phyloP scores from a whole-genome alignment of 1,140 invertebrate species.

The Lasioglossum baleicum region DNA sequence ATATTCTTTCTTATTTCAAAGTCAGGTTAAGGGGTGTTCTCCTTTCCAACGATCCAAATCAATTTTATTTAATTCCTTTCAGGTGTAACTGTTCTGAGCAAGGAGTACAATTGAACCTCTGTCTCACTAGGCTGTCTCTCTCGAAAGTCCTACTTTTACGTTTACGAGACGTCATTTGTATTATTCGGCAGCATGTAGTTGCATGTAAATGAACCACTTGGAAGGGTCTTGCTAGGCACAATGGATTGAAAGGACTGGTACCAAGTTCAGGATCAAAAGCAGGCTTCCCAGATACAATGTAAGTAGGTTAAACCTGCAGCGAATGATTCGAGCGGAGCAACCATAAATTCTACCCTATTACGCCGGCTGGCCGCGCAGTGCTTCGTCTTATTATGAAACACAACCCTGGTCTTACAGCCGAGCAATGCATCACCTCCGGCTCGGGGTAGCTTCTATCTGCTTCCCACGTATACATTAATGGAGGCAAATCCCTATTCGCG shows the following conservation, averaged over 20 bases:
- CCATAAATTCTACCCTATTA: conserved; percentile 34
- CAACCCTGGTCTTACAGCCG: conserved; percentile 17
- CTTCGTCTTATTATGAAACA: conserved; percentile 22
- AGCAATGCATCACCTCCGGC: conserved; percentile 11
- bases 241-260: too few relatives aligned
- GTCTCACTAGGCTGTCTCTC: too few relatives aligned
- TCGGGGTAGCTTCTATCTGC: background rate
- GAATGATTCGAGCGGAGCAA: background rate
- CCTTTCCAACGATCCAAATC: too few relatives aligned
- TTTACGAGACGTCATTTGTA: too few relatives aligned
- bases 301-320: conserved; percentile 27
- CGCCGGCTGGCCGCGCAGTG: background rate
- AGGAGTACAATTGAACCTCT: too few relatives aligned
- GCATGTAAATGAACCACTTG: background rate
- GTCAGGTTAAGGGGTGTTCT: too few relatives aligned
- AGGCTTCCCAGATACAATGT: background rate
- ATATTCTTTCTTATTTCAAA: too few relatives aligned
- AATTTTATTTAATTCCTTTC: too few relatives aligned
- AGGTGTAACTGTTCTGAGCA: too few relatives aligned
- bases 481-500: background rate
- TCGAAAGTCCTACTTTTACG: too few relatives aligned
- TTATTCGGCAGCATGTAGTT: too few relatives aligned
- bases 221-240: background rate
- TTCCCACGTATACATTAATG: background rate
- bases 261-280: background rate